Evolutionary conservation across 2,113 vertebrate genomes (phyloP).

Genomic region (Sakesphorus luctuosus): DNA sequence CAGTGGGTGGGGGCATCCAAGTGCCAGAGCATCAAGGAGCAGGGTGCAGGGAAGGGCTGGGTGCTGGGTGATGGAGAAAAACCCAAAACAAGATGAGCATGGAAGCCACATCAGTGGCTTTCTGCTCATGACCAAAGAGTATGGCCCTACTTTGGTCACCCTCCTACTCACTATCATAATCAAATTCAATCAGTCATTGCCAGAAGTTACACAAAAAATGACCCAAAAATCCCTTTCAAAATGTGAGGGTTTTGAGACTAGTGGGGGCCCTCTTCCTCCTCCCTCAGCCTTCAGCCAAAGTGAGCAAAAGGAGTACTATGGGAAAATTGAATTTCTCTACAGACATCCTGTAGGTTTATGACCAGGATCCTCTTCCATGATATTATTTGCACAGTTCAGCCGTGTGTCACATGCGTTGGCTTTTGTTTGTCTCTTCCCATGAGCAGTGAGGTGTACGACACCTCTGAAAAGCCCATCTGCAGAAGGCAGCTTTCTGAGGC

Average conservation of each 20-base stretch:
- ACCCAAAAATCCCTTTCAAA: background rate
- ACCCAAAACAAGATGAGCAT: rapidly evolving
- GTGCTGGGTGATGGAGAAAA: background rate
- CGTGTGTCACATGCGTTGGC: background rate
- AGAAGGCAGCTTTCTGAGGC: conserved; percentile 1
- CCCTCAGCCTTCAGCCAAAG: background rate
- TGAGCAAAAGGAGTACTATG: background rate
- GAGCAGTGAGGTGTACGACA: background rate
- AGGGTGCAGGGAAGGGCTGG: background rate
- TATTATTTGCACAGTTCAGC: background rate
- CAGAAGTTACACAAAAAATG: background rate
- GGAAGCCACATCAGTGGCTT: background rate
- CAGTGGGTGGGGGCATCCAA: background rate
- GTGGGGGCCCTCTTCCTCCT: background rate
- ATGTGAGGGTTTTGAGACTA: background rate
- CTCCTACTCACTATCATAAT: background rate
- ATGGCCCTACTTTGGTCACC: background rate
- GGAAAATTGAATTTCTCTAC: background rate
- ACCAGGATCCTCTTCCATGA: background rate
- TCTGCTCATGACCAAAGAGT: background rate
- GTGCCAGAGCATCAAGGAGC: background rate
- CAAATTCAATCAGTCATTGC: background rate
- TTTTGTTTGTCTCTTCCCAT: conserved; percentile 35
- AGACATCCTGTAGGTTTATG: background rate
- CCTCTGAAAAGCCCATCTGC: conserved; percentile 50